Conservation (phyloP, 2,888 invertebrate genomes). For the Schizotus pectinicornis region DNA sequence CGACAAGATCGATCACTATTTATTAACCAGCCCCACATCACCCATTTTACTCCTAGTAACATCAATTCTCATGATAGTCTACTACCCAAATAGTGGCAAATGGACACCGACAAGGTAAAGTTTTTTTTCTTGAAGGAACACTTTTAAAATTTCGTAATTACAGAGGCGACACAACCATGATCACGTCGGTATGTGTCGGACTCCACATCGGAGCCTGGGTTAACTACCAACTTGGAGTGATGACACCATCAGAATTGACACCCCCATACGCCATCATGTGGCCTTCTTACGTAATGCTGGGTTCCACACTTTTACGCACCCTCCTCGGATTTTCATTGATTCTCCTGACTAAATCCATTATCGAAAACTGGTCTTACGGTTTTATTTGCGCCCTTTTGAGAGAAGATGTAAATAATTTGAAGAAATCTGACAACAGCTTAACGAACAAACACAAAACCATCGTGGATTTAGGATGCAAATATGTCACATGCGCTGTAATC, state of each 20-base stretch:
- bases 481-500: constrained; percentile 79
- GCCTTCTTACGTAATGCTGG: constrained; percentile 77
- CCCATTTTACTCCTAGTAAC: constrained; percentile 68
- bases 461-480: constrained; percentile 85
- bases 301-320: constrained; percentile 71
- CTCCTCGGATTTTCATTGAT: constrained; percentile 78
- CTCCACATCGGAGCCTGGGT: constrained; percentile 82
- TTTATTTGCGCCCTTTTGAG: constrained; percentile 73
- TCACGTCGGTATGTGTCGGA: constrained; percentile 82
- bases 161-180: constrained; percentile 90
- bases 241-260: constrained; percentile 63
- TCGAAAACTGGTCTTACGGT: constrained; percentile 73
- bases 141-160: constrained; percentile 41
- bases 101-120: constrained; percentile 89
- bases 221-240: constrained; percentile 80
- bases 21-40: constrained; percentile 71
- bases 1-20: constrained; percentile 74
- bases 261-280: constrained; percentile 78
- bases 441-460: constrained; percentile 75
- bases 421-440: constrained; percentile 68
- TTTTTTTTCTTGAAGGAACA: neutral
- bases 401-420: constrained; percentile 70
- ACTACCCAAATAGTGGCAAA: constrained; percentile 81
- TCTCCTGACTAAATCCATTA: constrained; percentile 69
- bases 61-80: constrained; percentile 73